Conservation (phyloP, 2,113 vertebrate species). For the Pluvianellus socialis region DNA sequence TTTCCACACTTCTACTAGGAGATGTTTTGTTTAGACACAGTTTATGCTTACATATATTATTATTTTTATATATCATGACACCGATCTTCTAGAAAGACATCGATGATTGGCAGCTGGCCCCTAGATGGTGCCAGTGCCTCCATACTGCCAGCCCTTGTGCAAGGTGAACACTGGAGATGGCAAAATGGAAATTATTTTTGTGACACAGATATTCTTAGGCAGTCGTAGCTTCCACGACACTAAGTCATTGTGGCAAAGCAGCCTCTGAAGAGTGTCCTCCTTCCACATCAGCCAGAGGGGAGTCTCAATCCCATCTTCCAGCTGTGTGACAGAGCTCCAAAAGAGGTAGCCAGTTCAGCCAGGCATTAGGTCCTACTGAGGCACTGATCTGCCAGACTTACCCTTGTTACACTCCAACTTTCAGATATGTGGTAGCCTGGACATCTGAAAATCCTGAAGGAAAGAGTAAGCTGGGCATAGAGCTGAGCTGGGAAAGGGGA, state of each 20-base stretch:
- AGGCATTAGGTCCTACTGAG: neutral
- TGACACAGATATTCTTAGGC: neutral
- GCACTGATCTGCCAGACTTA: neutral
- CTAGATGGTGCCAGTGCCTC: neutral
- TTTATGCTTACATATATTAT: neutral
- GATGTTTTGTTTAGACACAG: neutral
- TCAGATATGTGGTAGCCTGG: neutral
- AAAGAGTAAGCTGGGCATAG: neutral
- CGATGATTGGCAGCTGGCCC: neutral
- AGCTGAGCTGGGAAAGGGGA: neutral
- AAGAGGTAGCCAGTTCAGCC: neutral
- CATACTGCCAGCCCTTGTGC: neutral
- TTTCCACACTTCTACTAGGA: neutral
- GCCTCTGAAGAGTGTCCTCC: neutral
- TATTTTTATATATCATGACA: neutral
- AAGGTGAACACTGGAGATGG: neutral
- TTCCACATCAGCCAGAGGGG: neutral
- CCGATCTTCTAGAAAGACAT: neutral
- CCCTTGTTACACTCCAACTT: neutral
- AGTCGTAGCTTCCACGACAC: neutral
- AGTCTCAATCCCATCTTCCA: neutral
- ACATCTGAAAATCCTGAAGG: neutral
- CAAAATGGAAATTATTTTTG: neutral
- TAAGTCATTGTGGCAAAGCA: neutral
- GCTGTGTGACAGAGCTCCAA: neutral